Evolutionary conservation across 2,113 vertebrate genomes (phyloP).

Genomic region (Pteruthius melanotis): DNA sequence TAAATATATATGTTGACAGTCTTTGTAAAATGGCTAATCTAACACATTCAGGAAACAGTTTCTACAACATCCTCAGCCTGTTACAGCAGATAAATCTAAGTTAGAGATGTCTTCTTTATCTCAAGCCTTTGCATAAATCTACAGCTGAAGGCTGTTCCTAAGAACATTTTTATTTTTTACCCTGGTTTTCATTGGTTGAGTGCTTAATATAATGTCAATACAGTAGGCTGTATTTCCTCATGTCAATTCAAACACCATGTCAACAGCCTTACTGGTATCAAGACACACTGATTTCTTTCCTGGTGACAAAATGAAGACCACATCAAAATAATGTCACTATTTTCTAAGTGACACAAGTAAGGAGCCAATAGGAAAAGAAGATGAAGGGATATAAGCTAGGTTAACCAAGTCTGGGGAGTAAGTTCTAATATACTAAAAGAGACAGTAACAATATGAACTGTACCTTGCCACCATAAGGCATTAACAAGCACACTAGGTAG

Average conservation of each 20-base stretch:
- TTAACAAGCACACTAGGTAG: not conserved
- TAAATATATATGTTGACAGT: not conserved
- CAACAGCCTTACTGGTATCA: not conserved
- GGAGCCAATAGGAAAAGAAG: not conserved
- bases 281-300: not conserved
- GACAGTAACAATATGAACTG: fast-evolving
- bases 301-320: not conserved
- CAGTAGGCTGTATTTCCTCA: not conserved
- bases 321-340: not conserved
- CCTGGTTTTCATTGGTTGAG: not conserved
- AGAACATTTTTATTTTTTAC: not conserved
- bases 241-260: not conserved
- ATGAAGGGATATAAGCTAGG: not conserved
- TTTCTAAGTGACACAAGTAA: not conserved
- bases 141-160: not conserved
- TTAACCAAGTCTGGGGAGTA: not conserved
- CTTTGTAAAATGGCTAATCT: not conserved
- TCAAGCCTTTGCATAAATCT: not conserved
- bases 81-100: not conserved
- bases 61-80: not conserved
- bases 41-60: not conserved
- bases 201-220: not conserved
- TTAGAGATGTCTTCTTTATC: not conserved
- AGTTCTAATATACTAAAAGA: not conserved
- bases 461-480: not conserved